Conservation (phyloP, 2,797 vertebrate species). For the Rhinogobio ventralis region DNA sequence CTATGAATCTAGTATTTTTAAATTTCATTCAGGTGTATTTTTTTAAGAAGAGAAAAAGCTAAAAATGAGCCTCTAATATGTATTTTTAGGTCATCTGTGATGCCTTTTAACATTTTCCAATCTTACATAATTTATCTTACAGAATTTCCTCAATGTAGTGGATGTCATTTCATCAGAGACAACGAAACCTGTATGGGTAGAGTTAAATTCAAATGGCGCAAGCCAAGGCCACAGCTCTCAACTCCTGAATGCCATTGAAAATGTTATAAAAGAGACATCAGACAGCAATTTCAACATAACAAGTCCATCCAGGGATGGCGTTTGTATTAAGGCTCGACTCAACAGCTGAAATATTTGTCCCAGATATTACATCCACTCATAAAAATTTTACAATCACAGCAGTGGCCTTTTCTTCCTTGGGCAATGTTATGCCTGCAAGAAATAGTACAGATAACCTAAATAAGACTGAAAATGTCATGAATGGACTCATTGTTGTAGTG, state of each 20-base stretch:
- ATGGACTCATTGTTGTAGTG: constrained; percentile 82
- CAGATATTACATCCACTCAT: not conserved
- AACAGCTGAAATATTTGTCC: constrained; percentile 72
- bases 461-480: constrained; percentile 25
- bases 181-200: constrained; percentile 71
- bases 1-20: not conserved
- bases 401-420: constrained; percentile 78
- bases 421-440: constrained; percentile 72
- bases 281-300: constrained; percentile 59
- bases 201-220: constrained; percentile 66
- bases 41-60: not conserved
- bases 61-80: not conserved
- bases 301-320: constrained; percentile 54
- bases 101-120: constrained; percentile 51
- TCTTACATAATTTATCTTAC: constrained; percentile 30
- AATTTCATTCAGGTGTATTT: not conserved
- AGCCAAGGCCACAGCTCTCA: constrained; percentile 69
- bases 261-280: constrained; percentile 48
- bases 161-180: constrained; percentile 68
- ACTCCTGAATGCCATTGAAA: constrained; percentile 82
- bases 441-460: constrained; percentile 21
- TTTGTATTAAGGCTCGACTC: constrained; percentile 67
- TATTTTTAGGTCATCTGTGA: not conserved
- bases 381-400: constrained; percentile 72
- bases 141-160: constrained; percentile 82